Percentiles rank a stretch among this genome's conserved stretches.
phyloP scores from a whole-genome alignment of 2,797 vertebrate genomes.

The Aselliscus stoliczkanus region DNA sequence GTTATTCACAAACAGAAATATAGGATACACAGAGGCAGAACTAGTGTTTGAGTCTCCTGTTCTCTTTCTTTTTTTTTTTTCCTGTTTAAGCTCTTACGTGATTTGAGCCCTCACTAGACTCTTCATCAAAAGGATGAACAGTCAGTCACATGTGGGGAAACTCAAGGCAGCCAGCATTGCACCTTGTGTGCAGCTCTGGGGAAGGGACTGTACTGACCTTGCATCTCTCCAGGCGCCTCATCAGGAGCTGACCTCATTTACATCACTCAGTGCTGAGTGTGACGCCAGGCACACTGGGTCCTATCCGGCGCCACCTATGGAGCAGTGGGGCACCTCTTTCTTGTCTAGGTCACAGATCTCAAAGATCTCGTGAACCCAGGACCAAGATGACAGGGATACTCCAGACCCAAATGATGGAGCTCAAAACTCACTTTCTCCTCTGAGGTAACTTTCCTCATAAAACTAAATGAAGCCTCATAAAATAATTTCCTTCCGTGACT shows the following conservation, averaged over 20 bases:
- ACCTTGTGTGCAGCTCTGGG: no score
- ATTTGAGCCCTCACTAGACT: background rate
- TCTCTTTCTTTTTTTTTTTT: background rate
- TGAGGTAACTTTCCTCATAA: constrained; percentile 51
- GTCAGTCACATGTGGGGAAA: background rate
- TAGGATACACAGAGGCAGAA: background rate
- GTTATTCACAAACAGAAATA: background rate
- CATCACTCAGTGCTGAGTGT: background rate
- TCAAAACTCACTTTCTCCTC: constrained; percentile 36
- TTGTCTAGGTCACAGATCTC: background rate
- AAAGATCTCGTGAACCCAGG: background rate
- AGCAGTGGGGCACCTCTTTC: background rate
- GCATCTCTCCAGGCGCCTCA: background rate
- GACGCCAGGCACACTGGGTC: no score
- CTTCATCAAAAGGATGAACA: background rate
- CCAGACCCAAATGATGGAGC: background rate
- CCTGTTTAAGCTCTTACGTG: background rate
- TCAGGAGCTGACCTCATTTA: background rate
- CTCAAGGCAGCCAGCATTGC: background rate
- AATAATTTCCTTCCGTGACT: constrained; percentile 58
- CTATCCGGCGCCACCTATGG: accelerated
- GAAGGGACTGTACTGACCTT: background rate
- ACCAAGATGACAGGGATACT: background rate
- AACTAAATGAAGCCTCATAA: constrained; percentile 58
- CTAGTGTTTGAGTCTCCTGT: background rate